These are phyloP conservation scores for Syrphus vitripennis DNA, from an alignment of 2,888 invertebrate genomes.

Conservation along the genomic window DNA sequence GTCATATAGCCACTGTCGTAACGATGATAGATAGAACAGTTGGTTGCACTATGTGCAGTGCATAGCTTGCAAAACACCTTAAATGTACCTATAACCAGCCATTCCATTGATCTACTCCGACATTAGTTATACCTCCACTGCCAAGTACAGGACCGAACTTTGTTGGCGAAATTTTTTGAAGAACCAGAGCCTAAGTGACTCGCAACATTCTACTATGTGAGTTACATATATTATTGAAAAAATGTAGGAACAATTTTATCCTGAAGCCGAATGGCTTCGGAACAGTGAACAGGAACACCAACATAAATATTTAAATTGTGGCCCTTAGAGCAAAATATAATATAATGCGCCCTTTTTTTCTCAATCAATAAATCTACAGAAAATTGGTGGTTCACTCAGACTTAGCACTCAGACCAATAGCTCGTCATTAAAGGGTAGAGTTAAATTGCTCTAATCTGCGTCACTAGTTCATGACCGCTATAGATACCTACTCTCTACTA, in stretches of 20 bases:
- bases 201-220: too few relatives aligned
- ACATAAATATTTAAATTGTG: too few relatives aligned
- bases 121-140: not conserved
- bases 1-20: slow-evolving; percentile 34
- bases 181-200: too few relatives aligned
- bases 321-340: too few relatives aligned
- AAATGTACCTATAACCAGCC: slow-evolving; percentile 23
- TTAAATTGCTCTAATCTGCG: slow-evolving; percentile 44
- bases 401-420: not conserved
- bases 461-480: slow-evolving; percentile 59
- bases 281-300: too few relatives aligned
- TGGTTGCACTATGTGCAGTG: not conserved
- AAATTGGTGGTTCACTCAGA: too few relatives aligned
- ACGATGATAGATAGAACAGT: slow-evolving; percentile 40
- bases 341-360: too few relatives aligned
- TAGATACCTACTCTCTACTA: not conserved
- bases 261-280: too few relatives aligned
- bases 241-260: too few relatives aligned
- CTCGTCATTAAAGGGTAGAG: not conserved
- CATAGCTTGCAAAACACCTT: slow-evolving; percentile 1
- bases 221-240: too few relatives aligned
- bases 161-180: not conserved
- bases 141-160: not conserved
- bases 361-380: not conserved
- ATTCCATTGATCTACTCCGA: slow-evolving; percentile 40